Evolutionary conservation across 2,888 invertebrate species (phyloP).

Genomic region (Antheraea yamamai): DNA sequence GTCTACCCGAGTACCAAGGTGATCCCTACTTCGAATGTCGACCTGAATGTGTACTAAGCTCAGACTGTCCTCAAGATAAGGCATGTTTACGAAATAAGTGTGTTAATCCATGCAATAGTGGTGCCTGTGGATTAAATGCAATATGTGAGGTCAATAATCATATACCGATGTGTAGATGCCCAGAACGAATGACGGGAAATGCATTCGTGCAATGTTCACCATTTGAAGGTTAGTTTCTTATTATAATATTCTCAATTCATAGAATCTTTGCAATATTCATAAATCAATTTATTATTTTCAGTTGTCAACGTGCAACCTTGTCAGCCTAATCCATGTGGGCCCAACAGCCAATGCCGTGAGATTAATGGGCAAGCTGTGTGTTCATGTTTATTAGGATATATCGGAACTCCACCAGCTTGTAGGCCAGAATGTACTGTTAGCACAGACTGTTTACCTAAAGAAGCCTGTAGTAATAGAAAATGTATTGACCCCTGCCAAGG

Average conservation of each 20-base stretch:
- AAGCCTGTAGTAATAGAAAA: slow-evolving; percentile 90
- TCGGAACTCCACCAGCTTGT: slow-evolving; percentile 90
- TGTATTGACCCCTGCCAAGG: slow-evolving; percentile 92
- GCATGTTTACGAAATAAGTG: slow-evolving; percentile 87
- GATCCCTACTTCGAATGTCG: slow-evolving; percentile 86
- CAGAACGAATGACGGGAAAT: slow-evolving; percentile 85
- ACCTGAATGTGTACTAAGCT: slow-evolving; percentile 86
- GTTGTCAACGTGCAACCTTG: slow-evolving; percentile 62
- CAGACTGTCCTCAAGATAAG: slow-evolving; percentile 84
- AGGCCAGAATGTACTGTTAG: slow-evolving; percentile 89
- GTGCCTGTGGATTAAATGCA: slow-evolving; percentile 87
- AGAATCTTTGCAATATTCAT: background rate
- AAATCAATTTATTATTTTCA: slow-evolving; percentile 42
- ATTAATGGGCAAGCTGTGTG: slow-evolving; percentile 88
- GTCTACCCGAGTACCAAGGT: slow-evolving; percentile 84
- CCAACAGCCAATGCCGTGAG: slow-evolving; percentile 89
- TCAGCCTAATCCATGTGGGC: slow-evolving; percentile 87
- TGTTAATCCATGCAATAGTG: slow-evolving; percentile 85
- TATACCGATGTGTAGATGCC: slow-evolving; percentile 87
- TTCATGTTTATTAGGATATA: slow-evolving; percentile 86
- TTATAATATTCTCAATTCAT: background rate
- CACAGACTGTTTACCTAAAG: slow-evolving; percentile 87
- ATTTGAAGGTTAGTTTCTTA: slow-evolving; percentile 55
- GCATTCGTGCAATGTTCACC: slow-evolving; percentile 84
- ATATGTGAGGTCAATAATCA: slow-evolving; percentile 88